Evolutionary conservation across 2,888 invertebrate species (phyloP).

Genomic region (Amphiduros pacificus): DNA sequence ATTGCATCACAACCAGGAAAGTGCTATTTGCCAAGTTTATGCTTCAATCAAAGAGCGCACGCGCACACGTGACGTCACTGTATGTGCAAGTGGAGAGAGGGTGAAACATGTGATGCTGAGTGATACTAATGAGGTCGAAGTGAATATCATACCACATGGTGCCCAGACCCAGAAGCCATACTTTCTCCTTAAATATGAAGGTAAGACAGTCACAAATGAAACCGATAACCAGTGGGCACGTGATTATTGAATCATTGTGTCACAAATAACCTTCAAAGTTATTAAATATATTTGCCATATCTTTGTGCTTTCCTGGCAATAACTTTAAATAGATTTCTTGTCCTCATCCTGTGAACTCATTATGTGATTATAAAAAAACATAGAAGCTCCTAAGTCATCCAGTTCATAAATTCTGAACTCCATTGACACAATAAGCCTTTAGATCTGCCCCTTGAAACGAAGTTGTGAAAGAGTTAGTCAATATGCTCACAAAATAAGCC

Average conservation of each 20-base stretch:
- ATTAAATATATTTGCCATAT: too few species aligned
- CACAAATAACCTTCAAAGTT: too few species aligned
- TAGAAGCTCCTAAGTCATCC: too few species aligned
- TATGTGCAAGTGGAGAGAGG: slow-evolving; percentile 21
- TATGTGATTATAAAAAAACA: too few species aligned
- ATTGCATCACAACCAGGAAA: slow-evolving; percentile 3
- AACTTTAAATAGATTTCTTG: too few species aligned
- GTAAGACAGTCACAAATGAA: neutral
- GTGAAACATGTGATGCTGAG: slow-evolving; percentile 14
- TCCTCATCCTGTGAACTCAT: too few species aligned
- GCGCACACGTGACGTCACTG: slow-evolving; percentile 13
- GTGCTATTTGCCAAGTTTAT: neutral
- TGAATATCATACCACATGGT: slow-evolving; percentile 10
- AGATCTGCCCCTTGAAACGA: too few species aligned
- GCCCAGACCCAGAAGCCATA: neutral
- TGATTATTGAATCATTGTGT: neutral
- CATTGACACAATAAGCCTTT: too few species aligned
- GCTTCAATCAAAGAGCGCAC: slow-evolving; percentile 9
- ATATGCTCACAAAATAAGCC: too few species aligned
- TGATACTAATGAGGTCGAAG: slow-evolving; percentile 5
- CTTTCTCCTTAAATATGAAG: slow-evolving; percentile 8
- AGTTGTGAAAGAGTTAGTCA: too few species aligned
- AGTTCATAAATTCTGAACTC: too few species aligned
- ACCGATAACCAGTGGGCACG: neutral
- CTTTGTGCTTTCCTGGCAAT: too few species aligned